Conservation (phyloP, 2,113 vertebrate genomes). For the Oryzias curvinotus region DNA sequence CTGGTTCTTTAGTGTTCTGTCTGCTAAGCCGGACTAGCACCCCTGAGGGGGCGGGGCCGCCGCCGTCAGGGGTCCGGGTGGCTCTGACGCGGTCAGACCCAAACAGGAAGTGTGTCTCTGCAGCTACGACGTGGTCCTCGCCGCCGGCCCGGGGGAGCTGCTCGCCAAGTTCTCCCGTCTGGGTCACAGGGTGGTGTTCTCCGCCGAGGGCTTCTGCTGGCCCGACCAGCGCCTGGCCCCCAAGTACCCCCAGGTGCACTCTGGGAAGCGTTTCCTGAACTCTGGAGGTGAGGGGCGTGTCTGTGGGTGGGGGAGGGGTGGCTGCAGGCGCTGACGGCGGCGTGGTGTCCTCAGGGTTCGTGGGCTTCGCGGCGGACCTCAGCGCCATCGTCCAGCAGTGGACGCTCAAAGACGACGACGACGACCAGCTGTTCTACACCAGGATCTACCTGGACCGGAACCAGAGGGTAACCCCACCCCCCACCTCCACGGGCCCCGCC, state of each 20-base stretch:
- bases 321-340: no score
- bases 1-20: not conserved
- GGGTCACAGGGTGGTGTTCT: conserved; percentile 60
- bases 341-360: conserved; percentile 41
- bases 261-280: conserved; percentile 73
- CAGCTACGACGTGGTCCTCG: conserved; percentile 67
- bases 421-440: conserved; percentile 73
- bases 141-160: conserved; percentile 55
- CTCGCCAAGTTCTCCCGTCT: conserved; percentile 52
- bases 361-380: conserved; percentile 52
- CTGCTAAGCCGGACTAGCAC: no score
- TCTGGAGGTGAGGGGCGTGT: conserved; percentile 53
- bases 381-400: conserved; percentile 60
- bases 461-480: conserved; percentile 34
- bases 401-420: conserved; percentile 65
- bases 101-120: not conserved
- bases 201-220: conserved; percentile 67
- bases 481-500: no score
- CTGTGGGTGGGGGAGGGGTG: no score
- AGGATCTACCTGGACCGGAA: conserved; percentile 66
- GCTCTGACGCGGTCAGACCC: no score
- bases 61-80: no score
- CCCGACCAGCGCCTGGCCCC: conserved; percentile 65
- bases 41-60: no score
- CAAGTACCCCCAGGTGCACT: conserved; percentile 62